Evolutionary conservation across 2,113 vertebrate species (phyloP).

Genomic region (Hippocampus barbouri): DNA sequence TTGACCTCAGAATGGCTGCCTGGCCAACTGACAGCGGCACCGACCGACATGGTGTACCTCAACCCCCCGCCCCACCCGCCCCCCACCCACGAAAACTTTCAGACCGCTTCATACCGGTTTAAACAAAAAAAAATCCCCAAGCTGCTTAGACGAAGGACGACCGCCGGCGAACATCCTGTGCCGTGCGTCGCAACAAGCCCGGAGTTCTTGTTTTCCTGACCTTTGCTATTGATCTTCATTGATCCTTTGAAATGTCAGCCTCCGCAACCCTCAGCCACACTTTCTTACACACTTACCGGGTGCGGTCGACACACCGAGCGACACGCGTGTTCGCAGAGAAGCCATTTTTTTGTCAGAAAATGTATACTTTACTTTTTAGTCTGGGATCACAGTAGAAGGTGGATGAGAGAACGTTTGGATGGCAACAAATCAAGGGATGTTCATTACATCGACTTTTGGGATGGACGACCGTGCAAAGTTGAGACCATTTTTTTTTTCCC

Average conservation of each 20-base stretch:
- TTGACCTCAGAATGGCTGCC: slow-evolving; percentile 62
- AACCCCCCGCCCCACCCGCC: background rate
- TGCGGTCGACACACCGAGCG: background rate
- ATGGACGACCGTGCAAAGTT: background rate
- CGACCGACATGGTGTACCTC: background rate
- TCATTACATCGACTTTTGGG: background rate
- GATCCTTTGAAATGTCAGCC: slow-evolving; percentile 70
- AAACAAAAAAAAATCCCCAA: background rate
- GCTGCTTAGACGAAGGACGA: background rate
- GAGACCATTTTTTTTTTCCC: too few relatives aligned
- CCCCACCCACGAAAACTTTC: slow-evolving; percentile 3
- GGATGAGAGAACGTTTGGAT: background rate
- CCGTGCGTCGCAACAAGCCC: slow-evolving; percentile 28
- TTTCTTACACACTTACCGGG: slow-evolving; percentile 27
- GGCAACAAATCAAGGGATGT: background rate
- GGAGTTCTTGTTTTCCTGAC: slow-evolving; percentile 55
- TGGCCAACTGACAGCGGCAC: slow-evolving; percentile 39
- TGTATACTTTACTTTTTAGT: too few relatives aligned
- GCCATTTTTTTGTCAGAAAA: too few relatives aligned
- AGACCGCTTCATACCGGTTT: too few relatives aligned
- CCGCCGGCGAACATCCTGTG: slow-evolving; percentile 17
- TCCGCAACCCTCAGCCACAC: slow-evolving; percentile 21
- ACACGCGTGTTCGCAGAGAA: background rate
- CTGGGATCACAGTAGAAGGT: background rate
- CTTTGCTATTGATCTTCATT: slow-evolving; percentile 67